phyloP scores from a whole-genome alignment of 2,797 vertebrate species.

The Onychomys arenicola region DNA sequence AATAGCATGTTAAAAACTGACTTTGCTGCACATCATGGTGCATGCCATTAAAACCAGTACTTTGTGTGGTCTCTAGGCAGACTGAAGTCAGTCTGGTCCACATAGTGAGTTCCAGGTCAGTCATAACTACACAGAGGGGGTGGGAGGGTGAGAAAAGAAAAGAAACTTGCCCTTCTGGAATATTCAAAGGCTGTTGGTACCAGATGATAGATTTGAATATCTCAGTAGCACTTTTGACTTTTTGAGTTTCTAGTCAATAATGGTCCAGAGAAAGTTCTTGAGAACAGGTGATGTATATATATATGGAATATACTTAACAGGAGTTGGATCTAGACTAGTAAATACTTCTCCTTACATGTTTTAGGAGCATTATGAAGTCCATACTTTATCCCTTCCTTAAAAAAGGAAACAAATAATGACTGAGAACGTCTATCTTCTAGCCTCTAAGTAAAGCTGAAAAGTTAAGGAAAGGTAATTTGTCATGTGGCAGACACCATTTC shows the following conservation, averaged over 20 bases:
- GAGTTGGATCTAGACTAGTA: neutral
- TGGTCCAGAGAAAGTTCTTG: constrained; percentile 11
- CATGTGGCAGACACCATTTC: neutral
- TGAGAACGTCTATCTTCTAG: neutral
- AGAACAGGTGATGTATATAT: no score
- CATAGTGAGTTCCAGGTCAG: neutral
- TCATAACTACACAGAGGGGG: neutral
- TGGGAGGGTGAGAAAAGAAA: neutral
- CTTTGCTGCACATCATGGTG: neutral
- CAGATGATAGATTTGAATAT: neutral
- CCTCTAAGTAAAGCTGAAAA: neutral
- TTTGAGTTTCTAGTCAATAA: constrained; percentile 16
- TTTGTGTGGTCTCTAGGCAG: no score
- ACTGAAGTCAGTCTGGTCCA: neutral
- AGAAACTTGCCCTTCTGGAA: neutral
- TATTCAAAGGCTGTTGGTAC: neutral
- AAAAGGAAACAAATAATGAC: neutral
- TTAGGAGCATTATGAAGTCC: neutral
- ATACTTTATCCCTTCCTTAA: neutral
- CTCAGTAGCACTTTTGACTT: neutral
- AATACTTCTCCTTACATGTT: neutral
- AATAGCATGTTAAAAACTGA: neutral
- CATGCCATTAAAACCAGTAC: neutral
- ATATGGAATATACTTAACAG: neutral
- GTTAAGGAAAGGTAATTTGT: neutral